These are phyloP conservation scores for Meghimatium bilineatum DNA, from an alignment of 2,888 invertebrate genomes.

Conservation along the genomic window DNA sequence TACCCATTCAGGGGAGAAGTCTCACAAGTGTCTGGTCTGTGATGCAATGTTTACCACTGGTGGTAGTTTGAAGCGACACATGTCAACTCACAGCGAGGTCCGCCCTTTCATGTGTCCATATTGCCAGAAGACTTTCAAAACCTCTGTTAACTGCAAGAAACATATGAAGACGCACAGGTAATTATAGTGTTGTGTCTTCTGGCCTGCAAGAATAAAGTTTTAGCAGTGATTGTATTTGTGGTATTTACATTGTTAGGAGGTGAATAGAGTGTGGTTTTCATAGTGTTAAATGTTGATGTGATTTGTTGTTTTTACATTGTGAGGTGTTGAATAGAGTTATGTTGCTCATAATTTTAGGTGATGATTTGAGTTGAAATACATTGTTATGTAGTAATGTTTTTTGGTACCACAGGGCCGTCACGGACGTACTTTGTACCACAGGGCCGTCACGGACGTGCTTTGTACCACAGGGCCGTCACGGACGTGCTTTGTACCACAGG, in stretches of 20 bases:
- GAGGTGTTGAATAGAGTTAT: no score
- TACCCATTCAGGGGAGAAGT: constrained; percentile 80
- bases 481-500: no score
- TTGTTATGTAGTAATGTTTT: no score
- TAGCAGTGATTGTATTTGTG: not conserved
- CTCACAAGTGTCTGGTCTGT: constrained; percentile 82
- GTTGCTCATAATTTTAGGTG: no score
- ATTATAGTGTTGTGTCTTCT: not conserved
- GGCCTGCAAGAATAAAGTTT: not conserved
- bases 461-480: no score
- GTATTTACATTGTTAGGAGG: not conserved
- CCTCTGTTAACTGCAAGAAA: constrained; percentile 81
- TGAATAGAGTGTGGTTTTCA: not conserved
- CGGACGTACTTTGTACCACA: no score
- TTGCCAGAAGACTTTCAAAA: constrained; percentile 82
- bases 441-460: no score
- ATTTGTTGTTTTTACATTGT: no score
- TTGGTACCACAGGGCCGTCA: no score
- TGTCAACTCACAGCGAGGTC: constrained; percentile 82
- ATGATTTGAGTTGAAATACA: no score
- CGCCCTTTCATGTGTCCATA: constrained; percentile 80
- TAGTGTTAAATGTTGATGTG: not conserved
- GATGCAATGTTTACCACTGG: constrained; percentile 82
- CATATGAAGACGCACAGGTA: constrained; percentile 83
- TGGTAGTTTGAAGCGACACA: constrained; percentile 86